Evolutionary conservation across 2,797 vertebrate species (phyloP).

Genomic region (Nyctalus aviator): DNA sequence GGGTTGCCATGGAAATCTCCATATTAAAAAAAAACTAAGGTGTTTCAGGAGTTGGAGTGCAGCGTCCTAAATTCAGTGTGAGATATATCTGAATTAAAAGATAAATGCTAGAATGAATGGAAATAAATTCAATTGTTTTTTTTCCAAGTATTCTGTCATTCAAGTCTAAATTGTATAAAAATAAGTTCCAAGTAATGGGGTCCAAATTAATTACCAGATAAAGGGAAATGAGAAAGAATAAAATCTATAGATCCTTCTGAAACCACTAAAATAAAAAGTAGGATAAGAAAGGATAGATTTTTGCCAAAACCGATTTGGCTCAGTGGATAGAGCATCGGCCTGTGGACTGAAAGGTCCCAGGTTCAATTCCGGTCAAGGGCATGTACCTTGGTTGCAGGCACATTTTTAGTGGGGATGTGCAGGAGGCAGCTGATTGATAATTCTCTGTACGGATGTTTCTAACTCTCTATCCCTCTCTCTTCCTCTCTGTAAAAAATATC

Average conservation of each 20-base stretch:
- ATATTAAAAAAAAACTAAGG: constrained; percentile 13
- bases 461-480: no score
- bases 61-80: background rate
- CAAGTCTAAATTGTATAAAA: background rate
- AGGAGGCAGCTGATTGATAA: no score
- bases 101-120: background rate
- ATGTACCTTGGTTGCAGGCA: no score
- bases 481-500: no score
- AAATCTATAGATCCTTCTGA: background rate
- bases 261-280: constrained; percentile 28
- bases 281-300: background rate
- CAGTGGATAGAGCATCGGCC: no score
- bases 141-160: background rate
- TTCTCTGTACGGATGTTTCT: no score
- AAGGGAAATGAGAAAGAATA: background rate
- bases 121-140: background rate
- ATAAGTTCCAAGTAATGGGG: background rate
- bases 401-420: no score
- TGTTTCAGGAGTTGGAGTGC: background rate
- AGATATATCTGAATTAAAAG: background rate
- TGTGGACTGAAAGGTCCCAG: no score
- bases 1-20: background rate
- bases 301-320: no score
- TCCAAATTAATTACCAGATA: background rate
- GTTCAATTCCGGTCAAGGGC: no score